phyloP scores from a whole-genome alignment of 2,797 vertebrate species.

The Propithecus perrieri region DNA sequence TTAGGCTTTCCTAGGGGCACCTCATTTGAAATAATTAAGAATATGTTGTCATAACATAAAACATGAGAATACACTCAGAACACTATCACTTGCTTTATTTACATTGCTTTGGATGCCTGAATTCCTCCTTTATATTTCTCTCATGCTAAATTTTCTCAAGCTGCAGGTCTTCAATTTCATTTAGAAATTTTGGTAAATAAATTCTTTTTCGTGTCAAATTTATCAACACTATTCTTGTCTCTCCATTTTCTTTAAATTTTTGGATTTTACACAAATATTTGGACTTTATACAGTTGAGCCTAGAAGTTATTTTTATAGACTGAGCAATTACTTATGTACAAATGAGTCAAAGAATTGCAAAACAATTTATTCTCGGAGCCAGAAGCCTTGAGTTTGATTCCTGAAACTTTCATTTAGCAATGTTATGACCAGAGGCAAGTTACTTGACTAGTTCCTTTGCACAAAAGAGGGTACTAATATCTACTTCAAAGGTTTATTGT shows the following conservation, averaged over 20 bases:
- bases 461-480: not conserved
- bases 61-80: not conserved
- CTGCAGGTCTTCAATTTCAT: not conserved
- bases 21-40: constrained; percentile 23
- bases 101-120: not conserved
- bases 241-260: not conserved
- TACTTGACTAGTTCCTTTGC: not conserved
- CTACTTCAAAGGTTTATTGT: not conserved
- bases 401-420: not conserved
- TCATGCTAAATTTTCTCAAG: not conserved
- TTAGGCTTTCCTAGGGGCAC: not conserved
- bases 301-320: not conserved
- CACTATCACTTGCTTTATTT: not conserved
- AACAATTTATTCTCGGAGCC: not conserved
- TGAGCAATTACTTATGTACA: not conserved
- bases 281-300: not conserved
- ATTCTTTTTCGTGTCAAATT: not conserved
- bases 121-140: not conserved
- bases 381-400: not conserved
- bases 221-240: not conserved
- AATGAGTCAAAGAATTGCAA: not conserved
- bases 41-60: not conserved
- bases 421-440: not conserved
- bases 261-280: not conserved
- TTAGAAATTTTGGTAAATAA: not conserved